A percentile compares a stretch with the other conserved stretches of the same genome.
Evolutionary conservation across 2,888 invertebrate species (phyloP).

Genomic region (Phymatocera aterrima): DNA sequence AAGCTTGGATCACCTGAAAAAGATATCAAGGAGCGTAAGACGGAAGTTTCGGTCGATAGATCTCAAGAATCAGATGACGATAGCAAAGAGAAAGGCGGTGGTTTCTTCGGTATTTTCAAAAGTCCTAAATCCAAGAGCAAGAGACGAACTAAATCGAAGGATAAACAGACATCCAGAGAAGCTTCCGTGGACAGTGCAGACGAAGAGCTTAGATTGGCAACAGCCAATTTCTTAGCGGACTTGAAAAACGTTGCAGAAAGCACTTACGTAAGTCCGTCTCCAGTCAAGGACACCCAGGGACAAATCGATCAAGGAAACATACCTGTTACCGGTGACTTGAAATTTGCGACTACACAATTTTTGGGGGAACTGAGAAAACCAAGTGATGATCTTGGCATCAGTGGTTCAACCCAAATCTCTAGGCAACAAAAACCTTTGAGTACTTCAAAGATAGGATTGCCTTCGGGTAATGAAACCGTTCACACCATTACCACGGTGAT

Average conservation of each 20-base stretch:
- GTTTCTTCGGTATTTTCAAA: slow-evolving; percentile 56
- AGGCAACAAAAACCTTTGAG: not conserved
- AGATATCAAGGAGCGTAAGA: slow-evolving; percentile 41
- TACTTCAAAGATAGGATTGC: not conserved
- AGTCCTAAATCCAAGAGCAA: slow-evolving; percentile 56
- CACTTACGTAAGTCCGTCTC: not conserved
- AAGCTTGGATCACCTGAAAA: slow-evolving; percentile 74
- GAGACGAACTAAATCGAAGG: slow-evolving; percentile 53
- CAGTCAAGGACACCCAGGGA: not conserved
- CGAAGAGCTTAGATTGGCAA: slow-evolving; percentile 58
- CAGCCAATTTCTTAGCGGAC: slow-evolving; percentile 67
- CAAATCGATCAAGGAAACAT: not conserved
- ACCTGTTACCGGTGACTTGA: slow-evolving; percentile 18
- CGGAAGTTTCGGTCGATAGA: slow-evolving; percentile 33
- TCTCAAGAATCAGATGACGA: slow-evolving; percentile 28
- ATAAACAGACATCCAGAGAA: slow-evolving; percentile 50
- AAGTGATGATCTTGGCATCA: not conserved
- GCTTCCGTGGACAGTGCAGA: slow-evolving; percentile 55
- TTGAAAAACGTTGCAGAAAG: slow-evolving; percentile 57
- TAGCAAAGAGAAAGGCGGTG: slow-evolving; percentile 47
- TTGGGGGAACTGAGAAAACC: slow-evolving; percentile 28
- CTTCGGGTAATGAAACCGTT: not conserved
- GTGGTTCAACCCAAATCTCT: not conserved
- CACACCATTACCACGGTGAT: not conserved
- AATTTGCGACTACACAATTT: slow-evolving; percentile 29